Evolutionary conservation across 1,140 invertebrate species (phyloP), one percentile per base, ranked within the genome.

Genomic region (Fopius arisanus): DNA sequence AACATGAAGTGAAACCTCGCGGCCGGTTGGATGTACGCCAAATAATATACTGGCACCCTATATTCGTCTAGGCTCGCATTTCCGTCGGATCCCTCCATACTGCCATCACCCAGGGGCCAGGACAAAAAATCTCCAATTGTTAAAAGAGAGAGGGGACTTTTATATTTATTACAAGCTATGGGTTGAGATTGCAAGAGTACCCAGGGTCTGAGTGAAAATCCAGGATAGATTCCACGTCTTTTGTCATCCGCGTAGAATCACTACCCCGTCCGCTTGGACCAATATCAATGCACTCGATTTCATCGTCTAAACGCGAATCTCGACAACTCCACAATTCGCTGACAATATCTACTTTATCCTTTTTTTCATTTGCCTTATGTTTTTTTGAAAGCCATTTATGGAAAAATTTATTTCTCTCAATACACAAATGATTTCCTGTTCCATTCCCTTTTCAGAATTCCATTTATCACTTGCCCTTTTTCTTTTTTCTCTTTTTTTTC

Each of bases 11-110:
- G 79, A 51, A 83, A 79, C 82, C 83, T 84, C 76, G 80, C 82
- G 80, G 80, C 76, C 77, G 82, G 75, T 81, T 84, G 83, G 83
- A 85, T 75, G 70, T 72, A 75, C 78, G 83, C 83, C 83, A 85
- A 85, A 85, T 84, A 84, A 85, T 84, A 83, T 84, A 85, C 83
- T 76, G 80, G 80, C 80, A 75, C 74, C 79, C 81, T 78, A 70
- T 72, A 70, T 71, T 66, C 59, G 23, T 69, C 66, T 73, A 73
- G 67, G 41, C 59, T 69, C 68, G 40, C 40, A 72, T 68, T 69
- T 62, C 28, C 37, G 21, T 51, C 19, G 33, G 31, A 43, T 48
- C 1, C 70, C 63, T 79, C 40, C 29, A 72, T 37, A 67, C 62
- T 40, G 40, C 31, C 7, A 33, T 43, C 14, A 40, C 31, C 40